Base-by-base conservation (phyloP, 1,140 invertebrate genomes). In the Himalopsyche phryganea region DNA sequence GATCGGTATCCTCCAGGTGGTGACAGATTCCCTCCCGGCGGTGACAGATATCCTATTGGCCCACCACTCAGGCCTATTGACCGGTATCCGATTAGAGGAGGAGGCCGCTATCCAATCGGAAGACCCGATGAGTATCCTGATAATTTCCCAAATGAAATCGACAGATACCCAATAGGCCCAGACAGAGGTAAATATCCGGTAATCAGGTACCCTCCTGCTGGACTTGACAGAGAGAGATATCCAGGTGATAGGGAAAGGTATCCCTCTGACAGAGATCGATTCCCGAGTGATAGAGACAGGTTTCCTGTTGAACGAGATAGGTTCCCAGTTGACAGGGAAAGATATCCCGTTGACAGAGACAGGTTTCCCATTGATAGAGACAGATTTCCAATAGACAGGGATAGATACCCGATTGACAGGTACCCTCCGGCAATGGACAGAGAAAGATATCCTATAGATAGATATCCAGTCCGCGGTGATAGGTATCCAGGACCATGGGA, bases 141-240 rank as follows among this genome's bases (percentile, higher is more conserved):
- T 55, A 67, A 69, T 42, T 78, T 76, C 70, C 67, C 74, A 66
- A 71, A 76, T 49, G 66, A 71, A 70, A 70, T 72, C 65, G 72
- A 76, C 65, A 66, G 73, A 35, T 72, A 68, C 54, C 66, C 74
- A 50, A 68, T 67, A 33, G 63, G 67, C 46, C 69, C 62, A 46
- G 68, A 73, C 57, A 71, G 66, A 63, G 75, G 73, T 38, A 70
- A 75, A 48, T 80, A 80, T 67, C 80, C 80, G 1, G 66, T 66
- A 58, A 19, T 53, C 9, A 61, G 60, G 55, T 57, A 54, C 48
- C 53, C 59, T 35, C 45, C 64, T 11, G 32, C 41, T 15, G 61
- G 61, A 23, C 45, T 61, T 11, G 32, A 33, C n/a, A 61, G 61
- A 33, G 66, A 67, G 15, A 60, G 66, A 11, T 70, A 72, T 59